Conservation (phyloP, 1,140 invertebrate genomes). For the Chironomus tepperi region DNA sequence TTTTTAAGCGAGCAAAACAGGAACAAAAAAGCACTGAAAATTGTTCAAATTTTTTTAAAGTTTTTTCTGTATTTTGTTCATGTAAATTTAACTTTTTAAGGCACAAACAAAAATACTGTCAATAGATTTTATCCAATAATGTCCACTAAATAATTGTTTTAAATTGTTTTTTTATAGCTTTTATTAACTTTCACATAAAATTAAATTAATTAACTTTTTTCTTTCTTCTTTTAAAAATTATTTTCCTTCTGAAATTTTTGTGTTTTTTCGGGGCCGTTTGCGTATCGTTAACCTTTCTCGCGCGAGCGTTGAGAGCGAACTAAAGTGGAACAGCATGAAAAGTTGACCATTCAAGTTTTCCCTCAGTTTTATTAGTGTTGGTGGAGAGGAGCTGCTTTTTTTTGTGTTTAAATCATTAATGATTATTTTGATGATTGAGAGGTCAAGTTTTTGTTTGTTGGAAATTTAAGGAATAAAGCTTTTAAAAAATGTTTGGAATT, state of each 20-base stretch:
- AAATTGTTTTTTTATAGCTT: background rate
- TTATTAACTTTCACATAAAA: background rate
- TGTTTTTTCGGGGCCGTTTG: background rate
- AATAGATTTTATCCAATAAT: background rate
- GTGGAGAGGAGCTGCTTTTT: background rate
- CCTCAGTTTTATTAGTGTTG: background rate
- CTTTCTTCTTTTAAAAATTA: background rate
- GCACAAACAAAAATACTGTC: slow-evolving; percentile 19
- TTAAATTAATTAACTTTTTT: background rate
- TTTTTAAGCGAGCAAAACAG: too few species aligned
- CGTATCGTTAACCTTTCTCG: background rate
- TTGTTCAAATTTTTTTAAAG: too few species aligned
- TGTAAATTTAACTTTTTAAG: background rate
- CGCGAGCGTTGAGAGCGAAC: slow-evolving; percentile 9
- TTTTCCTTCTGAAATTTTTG: background rate
- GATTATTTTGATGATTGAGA: background rate
- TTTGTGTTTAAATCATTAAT: background rate
- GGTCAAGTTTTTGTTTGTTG: too few species aligned
- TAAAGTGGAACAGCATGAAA: background rate
- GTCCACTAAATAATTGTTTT: background rate
- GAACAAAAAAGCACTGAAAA: too few species aligned
- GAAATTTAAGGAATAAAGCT: too few species aligned
- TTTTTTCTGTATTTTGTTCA: background rate
- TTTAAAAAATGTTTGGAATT: too few species aligned
- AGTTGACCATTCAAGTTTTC: background rate